Evolutionary conservation across 2,113 vertebrate genomes (phyloP), one percentile per base, ranked within the genome.

Genomic region (Panurus biarmicus): DNA sequence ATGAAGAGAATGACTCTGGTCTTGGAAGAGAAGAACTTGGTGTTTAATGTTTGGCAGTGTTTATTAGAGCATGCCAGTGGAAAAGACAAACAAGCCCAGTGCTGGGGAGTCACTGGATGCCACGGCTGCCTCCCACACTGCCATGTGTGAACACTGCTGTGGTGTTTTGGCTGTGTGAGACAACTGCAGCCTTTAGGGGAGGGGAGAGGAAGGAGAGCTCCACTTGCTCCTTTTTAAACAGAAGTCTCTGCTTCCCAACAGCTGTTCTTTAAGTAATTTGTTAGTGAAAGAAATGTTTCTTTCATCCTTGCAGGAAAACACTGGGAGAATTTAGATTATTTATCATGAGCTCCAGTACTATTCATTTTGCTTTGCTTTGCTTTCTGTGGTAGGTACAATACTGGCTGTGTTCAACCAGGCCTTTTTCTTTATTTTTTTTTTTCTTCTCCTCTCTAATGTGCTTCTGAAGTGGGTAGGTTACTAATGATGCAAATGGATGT

Each of bases 61-160:
- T 74, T 77, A 38, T 42, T n/a, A 25, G 76, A 78, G 58, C 0
- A 0, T 76, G 56, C 54, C 40, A 74, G 54, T 50, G 72, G 58
- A 35, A 65, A 65, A 87, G 73, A 61, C 22, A 60, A 53, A 66
- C 21, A 7, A 80, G 15, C 10, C 36, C 23, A 47, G n/a, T 78
- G 54, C 58, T 72, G 12, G 56, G n/a, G 42, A 69, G 11, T 24
- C 29, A 9, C 24, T 0, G 2, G 77, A 13, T 54, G 36, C 21
- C 35, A 9, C 12, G 2, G 70, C 66, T 79, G 6, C 35, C 20
- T 92, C 48, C 61, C 17, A 5, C n/a, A 12, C 0, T 0, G 73
- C 45, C 11, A 0, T 0, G 0, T 40, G 31, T 40, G 64, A 71
- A 17, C 4, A 2, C 6, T 51, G 47, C 2, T 35, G 25, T 2